A percentile compares a stretch with the other conserved stretches of the same genome.
These are phyloP conservation scores for Lutra lutra DNA, from an alignment of 2,797 vertebrate genomes.

Conservation along the genomic window DNA sequence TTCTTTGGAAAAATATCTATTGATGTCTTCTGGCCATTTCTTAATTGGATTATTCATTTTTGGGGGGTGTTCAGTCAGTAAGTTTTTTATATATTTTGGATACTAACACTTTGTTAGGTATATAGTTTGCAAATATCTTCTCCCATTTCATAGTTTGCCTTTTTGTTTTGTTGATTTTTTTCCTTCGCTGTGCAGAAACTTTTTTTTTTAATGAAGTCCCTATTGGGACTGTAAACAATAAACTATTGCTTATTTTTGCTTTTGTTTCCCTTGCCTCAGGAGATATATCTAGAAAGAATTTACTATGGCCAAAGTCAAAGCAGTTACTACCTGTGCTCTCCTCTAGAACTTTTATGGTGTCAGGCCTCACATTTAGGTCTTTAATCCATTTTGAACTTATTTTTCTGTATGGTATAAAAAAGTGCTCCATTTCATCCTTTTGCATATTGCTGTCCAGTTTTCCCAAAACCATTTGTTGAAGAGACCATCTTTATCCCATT, in stretches of 20 bases:
- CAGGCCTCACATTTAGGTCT: neutral
- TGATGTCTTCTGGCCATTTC: neutral
- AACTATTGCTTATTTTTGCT: neutral
- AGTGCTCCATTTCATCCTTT: neutral
- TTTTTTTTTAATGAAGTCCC: neutral
- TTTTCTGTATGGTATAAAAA: neutral
- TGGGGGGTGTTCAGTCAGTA: neutral
- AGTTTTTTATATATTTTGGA: neutral
- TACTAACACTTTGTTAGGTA: neutral
- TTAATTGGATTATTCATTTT: neutral
- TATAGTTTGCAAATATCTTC: neutral
- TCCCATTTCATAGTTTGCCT: neutral
- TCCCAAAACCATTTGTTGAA: neutral
- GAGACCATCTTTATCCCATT: neutral
- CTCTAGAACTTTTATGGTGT: neutral
- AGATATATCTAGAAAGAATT: neutral
- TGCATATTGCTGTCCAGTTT: neutral
- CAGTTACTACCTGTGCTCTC: neutral
- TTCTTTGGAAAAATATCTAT: neutral
- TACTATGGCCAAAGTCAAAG: neutral
- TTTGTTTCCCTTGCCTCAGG: neutral
- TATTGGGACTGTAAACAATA: neutral
- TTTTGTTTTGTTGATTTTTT: neutral
- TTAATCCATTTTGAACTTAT: neutral
- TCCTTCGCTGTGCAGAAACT: neutral